Conservation (phyloP, 2,888 invertebrate species). For the Apocheima hispidaria region DNA sequence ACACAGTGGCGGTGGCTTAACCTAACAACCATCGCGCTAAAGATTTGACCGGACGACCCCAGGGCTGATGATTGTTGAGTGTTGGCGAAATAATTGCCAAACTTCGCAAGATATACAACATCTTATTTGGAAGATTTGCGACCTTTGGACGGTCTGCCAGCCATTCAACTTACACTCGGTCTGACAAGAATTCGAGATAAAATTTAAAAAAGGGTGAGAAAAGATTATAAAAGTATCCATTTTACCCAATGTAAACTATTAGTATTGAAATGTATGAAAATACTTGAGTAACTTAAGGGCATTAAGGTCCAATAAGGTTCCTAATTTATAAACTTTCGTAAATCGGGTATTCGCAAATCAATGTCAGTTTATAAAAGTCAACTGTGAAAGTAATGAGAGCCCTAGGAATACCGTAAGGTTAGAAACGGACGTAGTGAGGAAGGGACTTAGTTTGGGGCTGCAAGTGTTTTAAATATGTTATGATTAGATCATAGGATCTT, state of each 20-base stretch:
- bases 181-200: no score
- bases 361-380: constrained; percentile 23
- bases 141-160: no score
- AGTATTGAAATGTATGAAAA: no score
- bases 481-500: no score
- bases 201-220: neutral
- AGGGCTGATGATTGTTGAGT: no score
- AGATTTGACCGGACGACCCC: no score
- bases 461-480: neutral
- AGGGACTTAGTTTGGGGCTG: neutral
- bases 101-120: no score
- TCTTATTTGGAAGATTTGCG: no score
- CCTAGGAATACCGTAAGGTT: constrained; percentile 12
- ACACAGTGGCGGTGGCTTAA: no score
- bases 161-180: no score
- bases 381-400: constrained; percentile 16
- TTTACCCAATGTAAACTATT: neutral
- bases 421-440: constrained; percentile 1
- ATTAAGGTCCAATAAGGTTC: constrained; percentile 15
- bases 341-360: constrained; percentile 17
- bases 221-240: neutral
- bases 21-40: no score
- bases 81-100: no score
- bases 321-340: constrained; percentile 20
- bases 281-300: constrained; percentile 7